A percentile compares a stretch with the other conserved stretches of the same genome.
Conservation (phyloP, 2,113 vertebrate genomes). For the Neodon shergylaensis region DNA sequence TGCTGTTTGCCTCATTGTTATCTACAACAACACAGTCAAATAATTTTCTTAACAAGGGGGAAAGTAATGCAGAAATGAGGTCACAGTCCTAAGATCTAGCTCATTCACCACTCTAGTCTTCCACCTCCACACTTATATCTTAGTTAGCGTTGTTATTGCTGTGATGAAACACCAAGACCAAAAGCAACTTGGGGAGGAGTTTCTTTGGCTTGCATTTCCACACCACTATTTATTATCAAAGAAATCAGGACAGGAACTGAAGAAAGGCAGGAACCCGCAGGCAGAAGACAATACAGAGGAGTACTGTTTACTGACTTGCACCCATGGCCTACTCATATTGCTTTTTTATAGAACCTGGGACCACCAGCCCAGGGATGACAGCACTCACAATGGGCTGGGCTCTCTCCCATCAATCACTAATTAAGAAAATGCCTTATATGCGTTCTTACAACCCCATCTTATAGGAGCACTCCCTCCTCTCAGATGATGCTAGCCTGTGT, state of each 20-base stretch:
- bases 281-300: background rate
- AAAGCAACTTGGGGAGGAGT: background rate
- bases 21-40: constrained; percentile 23
- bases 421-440: background rate
- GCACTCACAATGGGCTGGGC: background rate
- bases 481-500: background rate
- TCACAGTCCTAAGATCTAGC: background rate
- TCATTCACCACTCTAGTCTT: background rate
- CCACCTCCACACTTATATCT: background rate
- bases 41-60: background rate
- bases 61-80: constrained; percentile 2
- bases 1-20: constrained; percentile 3
- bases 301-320: background rate
- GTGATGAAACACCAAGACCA: background rate
- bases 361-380: background rate
- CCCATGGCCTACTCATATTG: background rate
- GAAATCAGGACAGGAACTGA: background rate
- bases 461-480: background rate
- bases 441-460: background rate
- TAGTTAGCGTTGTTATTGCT: background rate
- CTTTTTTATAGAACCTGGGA: background rate
- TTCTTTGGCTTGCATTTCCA: background rate
- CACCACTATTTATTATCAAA: background rate
- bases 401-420: background rate
- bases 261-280: background rate